A percentile compares a stretch with the other conserved stretches of the same genome.
phyloP scores from a whole-genome alignment of 2,797 vertebrate species.

The Monodelphis domestica region DNA sequence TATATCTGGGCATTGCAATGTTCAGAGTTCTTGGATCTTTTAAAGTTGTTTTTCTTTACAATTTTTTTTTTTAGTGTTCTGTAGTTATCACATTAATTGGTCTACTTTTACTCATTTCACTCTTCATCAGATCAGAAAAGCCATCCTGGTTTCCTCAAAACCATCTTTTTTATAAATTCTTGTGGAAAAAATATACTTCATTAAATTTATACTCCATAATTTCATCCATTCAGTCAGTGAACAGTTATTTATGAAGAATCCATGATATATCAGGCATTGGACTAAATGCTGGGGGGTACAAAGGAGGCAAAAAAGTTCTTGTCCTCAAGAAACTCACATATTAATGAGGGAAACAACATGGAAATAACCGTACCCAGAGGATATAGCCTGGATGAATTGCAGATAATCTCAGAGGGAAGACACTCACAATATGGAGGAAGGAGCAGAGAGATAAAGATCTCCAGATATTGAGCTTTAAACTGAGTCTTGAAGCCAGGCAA shows the following conservation, averaged over 20 bases:
- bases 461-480: no score
- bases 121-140: not conserved
- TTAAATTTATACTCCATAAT: not conserved
- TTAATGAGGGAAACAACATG: not conserved
- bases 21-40: not conserved
- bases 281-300: not conserved
- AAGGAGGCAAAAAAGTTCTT: not conserved
- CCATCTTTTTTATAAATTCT: not conserved
- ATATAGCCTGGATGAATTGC: not conserved
- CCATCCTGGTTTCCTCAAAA: not conserved
- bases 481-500: no score
- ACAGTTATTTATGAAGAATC: not conserved
- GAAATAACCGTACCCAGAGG: no score
- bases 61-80: not conserved
- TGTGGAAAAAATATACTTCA: not conserved
- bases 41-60: not conserved
- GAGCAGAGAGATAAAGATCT: no score
- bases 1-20: not conserved
- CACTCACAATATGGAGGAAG: no score
- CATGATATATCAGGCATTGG: not conserved
- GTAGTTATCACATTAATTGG: not conserved
- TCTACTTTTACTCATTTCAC: not conserved
- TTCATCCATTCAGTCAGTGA: not conserved
- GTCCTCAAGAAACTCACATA: not conserved
- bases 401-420: not conserved